Conservation (phyloP, 2,113 vertebrate genomes). For the Lucifuga dentata region DNA sequence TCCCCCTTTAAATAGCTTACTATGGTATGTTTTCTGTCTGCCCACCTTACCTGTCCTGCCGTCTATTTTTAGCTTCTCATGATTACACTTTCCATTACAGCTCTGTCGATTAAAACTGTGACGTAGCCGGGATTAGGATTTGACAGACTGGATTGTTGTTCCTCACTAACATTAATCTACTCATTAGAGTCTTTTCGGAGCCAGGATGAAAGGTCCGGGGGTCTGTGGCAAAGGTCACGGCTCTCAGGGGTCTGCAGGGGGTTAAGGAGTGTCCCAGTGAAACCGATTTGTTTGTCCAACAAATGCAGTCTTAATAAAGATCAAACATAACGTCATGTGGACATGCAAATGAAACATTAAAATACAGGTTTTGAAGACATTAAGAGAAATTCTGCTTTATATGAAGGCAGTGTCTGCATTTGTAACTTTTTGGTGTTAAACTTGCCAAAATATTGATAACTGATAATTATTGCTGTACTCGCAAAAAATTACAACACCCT, state of each 20-base stretch:
- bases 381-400: too few species aligned
- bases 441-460: too few species aligned
- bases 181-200: slow-evolving; percentile 37
- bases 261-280: slow-evolving; percentile 12
- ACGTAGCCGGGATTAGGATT: slow-evolving; percentile 71
- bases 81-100: slow-evolving; percentile 61
- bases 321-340: not conserved
- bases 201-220: slow-evolving; percentile 24
- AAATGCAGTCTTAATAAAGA: not conserved
- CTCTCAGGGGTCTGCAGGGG: not conserved
- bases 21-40: not conserved
- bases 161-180: slow-evolving; percentile 46
- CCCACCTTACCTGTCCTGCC: slow-evolving; percentile 27
- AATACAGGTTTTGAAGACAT: too few species aligned
- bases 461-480: too few species aligned
- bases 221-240: slow-evolving; percentile 40
- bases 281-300: too few species aligned
- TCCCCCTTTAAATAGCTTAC: slow-evolving; percentile 16
- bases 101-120: slow-evolving; percentile 52
- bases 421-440: too few species aligned
- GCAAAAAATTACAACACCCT: too few species aligned
- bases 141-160: slow-evolving; percentile 39
- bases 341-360: too few species aligned
- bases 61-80: slow-evolving; percentile 58
- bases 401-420: too few species aligned